Base-by-base conservation (phyloP, 2,113 vertebrate genomes). In the Melanostigma gelatinosum region DNA sequence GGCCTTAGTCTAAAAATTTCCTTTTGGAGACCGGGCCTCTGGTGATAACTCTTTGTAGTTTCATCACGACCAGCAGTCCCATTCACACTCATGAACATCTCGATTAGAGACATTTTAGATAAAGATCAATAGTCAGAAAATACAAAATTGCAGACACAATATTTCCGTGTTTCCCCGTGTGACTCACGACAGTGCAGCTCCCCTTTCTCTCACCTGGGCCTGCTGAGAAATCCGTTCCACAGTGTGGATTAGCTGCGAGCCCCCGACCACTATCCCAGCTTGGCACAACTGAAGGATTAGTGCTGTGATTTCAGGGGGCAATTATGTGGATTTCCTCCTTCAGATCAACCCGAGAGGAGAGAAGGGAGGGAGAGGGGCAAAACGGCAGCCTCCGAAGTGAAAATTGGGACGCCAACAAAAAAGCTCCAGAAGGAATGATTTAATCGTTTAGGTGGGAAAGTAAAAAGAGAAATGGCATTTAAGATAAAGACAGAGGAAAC, bases 321-420 rank as follows among this genome's bases (percentile, higher is more conserved):
- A 90, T 92, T 93, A 91, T 86, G 82, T 89, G 91, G 91, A 91
- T 92, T 92, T 92, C 78, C 86, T 87, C 32, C 75, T 75, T 85
- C 73, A 81, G 82, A 87, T 88, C 71, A 87, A 27, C 22, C 36
- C 75, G 32, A 61, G 48, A 75, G 44, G 32, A 54, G 60, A 48
- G 63, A 16, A n/a, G 36, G 38, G 64, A 62, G 68, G 36, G 66
- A 36, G 48, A 58, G 50, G 36, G 34, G 67, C 24, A 71, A 75
- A 55, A 84, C 72, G 48, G 66, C 74, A 69, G 72, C 70, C 80
- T 81, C 57, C 32, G 42, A 86, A 32, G 68, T 65, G 63, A 69
- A 89, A 90, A 77, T 78, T 34, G 86, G 80, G 85, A 42, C 20
- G 29, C 50, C 50, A 22, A 66, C 72, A 79, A 34, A 82, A 80